Conservation (phyloP, 2,797 vertebrate species). For the Sebastes oblongus region DNA sequence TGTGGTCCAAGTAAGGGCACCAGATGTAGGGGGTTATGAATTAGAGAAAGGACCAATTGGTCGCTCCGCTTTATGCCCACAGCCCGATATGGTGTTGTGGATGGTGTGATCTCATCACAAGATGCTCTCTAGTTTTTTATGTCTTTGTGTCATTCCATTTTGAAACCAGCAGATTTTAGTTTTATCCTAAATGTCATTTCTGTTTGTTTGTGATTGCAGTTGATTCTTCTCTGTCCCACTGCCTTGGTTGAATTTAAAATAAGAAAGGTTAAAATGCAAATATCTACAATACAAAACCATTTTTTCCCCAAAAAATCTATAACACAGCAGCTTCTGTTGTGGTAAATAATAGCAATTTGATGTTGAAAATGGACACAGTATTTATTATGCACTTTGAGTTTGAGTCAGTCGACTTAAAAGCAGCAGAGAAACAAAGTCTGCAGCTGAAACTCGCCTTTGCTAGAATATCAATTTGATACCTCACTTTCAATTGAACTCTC, state of each 20-base stretch:
- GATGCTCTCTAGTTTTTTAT: not conserved
- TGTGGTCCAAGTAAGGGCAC: no score
- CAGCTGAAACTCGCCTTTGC: slow-evolving; percentile 48
- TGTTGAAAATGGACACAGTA: slow-evolving; percentile 39
- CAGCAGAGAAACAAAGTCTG: slow-evolving; percentile 39
- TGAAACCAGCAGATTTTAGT: not conserved
- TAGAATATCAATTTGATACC: slow-evolving; percentile 68
- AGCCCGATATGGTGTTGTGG: not conserved
- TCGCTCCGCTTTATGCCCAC: not conserved
- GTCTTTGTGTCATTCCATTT: not conserved
- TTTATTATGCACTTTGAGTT: slow-evolving; percentile 2
- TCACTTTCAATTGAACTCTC: slow-evolving; percentile 76
- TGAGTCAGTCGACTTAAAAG: slow-evolving; percentile 25
- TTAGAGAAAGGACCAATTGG: not conserved
- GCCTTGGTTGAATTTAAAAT: slow-evolving; percentile 17
- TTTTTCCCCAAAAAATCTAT: not conserved
- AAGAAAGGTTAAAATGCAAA: not conserved
- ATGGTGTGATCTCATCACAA: not conserved
- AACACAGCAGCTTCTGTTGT: not conserved
- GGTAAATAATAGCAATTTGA: slow-evolving; percentile 30
- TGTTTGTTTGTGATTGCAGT: slow-evolving; percentile 14
- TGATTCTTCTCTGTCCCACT: not conserved
- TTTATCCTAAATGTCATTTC: slow-evolving; percentile 19
- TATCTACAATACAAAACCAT: not conserved
- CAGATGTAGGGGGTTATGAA: not conserved